Percentiles rank a stretch among this genome's conserved stretches.
Conservation (phyloP, 2,797 vertebrate genomes). For the Crax fasciolata region DNA sequence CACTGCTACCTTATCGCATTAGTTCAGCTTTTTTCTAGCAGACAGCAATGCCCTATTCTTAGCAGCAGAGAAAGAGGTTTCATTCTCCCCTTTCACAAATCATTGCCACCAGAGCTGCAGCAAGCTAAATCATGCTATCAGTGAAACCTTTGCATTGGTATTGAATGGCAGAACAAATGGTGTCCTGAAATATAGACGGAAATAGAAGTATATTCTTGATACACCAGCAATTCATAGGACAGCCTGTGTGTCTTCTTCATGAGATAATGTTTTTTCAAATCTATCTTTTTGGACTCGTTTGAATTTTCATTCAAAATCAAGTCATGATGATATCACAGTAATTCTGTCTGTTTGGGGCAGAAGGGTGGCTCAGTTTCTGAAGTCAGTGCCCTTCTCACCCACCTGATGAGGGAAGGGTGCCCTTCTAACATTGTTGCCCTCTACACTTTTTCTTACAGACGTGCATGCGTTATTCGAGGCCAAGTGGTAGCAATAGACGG, state of each 20-base stretch:
- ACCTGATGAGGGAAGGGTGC: not conserved
- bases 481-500: slow-evolving; percentile 91
- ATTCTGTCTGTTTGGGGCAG: not conserved
- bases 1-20: slow-evolving; percentile 29
- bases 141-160: not conserved
- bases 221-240: not conserved
- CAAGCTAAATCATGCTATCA: slow-evolving; percentile 13
- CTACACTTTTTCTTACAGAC: slow-evolving; percentile 78
- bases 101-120: not conserved
- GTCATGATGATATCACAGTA: not conserved
- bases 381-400: not conserved
- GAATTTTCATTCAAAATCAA: not conserved
- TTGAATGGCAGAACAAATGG: slow-evolving; percentile 2
- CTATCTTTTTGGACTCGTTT: not conserved
- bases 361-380: not conserved
- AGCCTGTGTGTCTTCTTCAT: not conserved
- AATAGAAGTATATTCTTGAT: not conserved
- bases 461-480: slow-evolving; percentile 92
- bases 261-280: not conserved
- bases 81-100: slow-evolving; percentile 33
- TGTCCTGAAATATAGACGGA: not conserved
- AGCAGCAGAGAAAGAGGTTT: slow-evolving; percentile 27
- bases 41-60: not conserved
- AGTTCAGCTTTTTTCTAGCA: slow-evolving; percentile 40
- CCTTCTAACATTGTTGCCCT: not conserved